Percentiles rank a stretch among this genome's conserved stretches.
These are phyloP conservation scores for Bursaphelenchus mucronatus DNA, from an alignment of 1,140 invertebrate species.

Conservation along the genomic window DNA sequence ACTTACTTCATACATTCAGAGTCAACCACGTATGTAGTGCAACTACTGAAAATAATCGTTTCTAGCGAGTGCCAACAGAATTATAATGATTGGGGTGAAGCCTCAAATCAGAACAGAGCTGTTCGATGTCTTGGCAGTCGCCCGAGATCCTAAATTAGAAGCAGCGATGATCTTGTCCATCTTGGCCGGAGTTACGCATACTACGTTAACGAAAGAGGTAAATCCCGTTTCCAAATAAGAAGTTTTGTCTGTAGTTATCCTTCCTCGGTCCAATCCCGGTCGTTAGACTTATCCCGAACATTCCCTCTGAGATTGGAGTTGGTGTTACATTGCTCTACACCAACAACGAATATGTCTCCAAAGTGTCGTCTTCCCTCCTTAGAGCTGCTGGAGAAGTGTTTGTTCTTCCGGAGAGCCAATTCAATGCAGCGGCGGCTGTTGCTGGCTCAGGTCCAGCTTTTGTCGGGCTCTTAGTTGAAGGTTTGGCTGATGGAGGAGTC, in stretches of 20 bases:
- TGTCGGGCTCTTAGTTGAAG: slow-evolving; percentile 39
- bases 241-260: slow-evolving; percentile 13
- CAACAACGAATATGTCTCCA: background rate
- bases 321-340: slow-evolving; percentile 10
- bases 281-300: slow-evolving; percentile 18
- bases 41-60: slow-evolving; percentile 19
- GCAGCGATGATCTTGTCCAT: slow-evolving; percentile 33
- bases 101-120: slow-evolving; percentile 28
- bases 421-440: slow-evolving; percentile 38
- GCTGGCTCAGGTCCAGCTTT: slow-evolving; percentile 39
- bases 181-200: slow-evolving; percentile 36
- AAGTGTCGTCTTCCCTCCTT: slow-evolving; percentile 25
- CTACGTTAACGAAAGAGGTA: slow-evolving; percentile 16
- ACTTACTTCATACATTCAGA: slow-evolving; percentile 10
- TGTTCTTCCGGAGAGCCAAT: slow-evolving; percentile 22
- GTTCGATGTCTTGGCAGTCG: background rate
- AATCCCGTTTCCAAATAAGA: background rate
- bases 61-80: slow-evolving; percentile 24
- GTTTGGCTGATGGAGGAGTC: slow-evolving; percentile 42
- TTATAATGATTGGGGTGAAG: slow-evolving; percentile 34
- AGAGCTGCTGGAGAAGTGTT: slow-evolving; percentile 17
- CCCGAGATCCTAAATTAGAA: slow-evolving; percentile 11
- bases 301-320: slow-evolving; percentile 13
- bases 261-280: slow-evolving; percentile 17
- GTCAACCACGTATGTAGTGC: no score